A percentile compares a stretch with the other conserved stretches of the same genome.
These are phyloP conservation scores for Chlorops oryzae DNA, from an alignment of 1,140 invertebrate species.

Conservation along the genomic window DNA sequence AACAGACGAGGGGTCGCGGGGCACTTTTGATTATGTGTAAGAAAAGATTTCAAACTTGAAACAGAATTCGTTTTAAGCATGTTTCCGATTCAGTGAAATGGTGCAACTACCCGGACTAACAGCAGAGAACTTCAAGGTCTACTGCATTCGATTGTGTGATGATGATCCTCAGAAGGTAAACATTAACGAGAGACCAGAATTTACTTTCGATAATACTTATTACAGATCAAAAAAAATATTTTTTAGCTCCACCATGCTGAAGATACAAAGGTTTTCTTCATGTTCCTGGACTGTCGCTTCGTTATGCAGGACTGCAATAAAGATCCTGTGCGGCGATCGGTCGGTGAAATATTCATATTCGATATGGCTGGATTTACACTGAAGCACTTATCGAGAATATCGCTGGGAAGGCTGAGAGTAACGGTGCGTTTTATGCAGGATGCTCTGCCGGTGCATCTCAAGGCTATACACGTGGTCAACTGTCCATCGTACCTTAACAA, in stretches of 20 bases:
- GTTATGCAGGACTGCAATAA: constrained; percentile 51
- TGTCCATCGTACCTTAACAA: constrained; percentile 58
- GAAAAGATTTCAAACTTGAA: constrained; percentile 3
- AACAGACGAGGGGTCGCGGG: constrained; percentile 30
- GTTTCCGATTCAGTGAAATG: constrained; percentile 52
- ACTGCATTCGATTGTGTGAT: constrained; percentile 57
- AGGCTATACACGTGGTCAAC: constrained; percentile 67
- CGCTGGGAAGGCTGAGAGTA: constrained; percentile 53
- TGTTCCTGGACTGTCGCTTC: constrained; percentile 61
- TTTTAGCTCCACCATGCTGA: constrained; percentile 61
- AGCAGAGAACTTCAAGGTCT: constrained; percentile 54
- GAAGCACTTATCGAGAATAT: constrained; percentile 58
- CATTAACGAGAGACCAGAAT: not conserved
- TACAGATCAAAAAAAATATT: constrained; percentile 49
- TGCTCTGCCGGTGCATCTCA: constrained; percentile 66
- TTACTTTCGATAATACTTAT: not conserved
- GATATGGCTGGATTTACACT: constrained; percentile 59
- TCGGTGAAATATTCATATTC: constrained; percentile 64
- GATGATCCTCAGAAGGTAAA: constrained; percentile 51
- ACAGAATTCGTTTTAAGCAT: constrained; percentile 1
- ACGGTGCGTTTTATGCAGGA: constrained; percentile 54
- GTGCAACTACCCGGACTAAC: constrained; percentile 55
- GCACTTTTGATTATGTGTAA: constrained; percentile 42
- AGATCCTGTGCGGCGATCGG: constrained; percentile 24
- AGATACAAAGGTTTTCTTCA: constrained; percentile 60